Percentiles rank a stretch among this genome's conserved stretches.
Conservation (phyloP, 92 coral and sea anemone genomes). For the Pocillopora meandrina region DNA sequence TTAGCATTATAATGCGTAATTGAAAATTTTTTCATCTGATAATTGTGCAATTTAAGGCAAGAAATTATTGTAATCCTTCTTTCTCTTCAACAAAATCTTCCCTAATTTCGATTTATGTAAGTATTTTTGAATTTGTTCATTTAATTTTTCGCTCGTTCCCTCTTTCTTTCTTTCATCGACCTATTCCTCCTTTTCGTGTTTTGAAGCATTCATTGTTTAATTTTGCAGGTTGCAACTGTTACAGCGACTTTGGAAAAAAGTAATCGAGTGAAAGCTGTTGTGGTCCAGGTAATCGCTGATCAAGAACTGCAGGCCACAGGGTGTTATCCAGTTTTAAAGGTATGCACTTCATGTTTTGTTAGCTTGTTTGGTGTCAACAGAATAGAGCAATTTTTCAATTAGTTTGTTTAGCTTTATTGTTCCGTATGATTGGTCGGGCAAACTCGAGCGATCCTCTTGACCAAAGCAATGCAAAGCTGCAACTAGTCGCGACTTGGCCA, state of each 20-base stretch:
- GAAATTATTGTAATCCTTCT: too few species aligned
- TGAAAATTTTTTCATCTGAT: too few species aligned
- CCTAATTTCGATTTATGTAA: neutral
- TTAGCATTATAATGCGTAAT: too few species aligned
- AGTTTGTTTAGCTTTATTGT: neutral
- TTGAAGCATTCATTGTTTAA: neutral
- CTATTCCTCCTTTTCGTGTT: too few species aligned
- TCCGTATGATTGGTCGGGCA: neutral
- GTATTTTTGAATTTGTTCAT: neutral
- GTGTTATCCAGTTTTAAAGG: slow-evolving; percentile 61
- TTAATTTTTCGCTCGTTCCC: neutral
- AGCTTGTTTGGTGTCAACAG: too few species aligned
- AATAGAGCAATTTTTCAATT: too few species aligned
- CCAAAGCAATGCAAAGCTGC: too few species aligned
- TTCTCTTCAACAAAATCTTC: too few species aligned
- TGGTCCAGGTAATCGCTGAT: slow-evolving; percentile 33
- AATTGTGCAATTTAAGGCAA: too few species aligned
- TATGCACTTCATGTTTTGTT: neutral
- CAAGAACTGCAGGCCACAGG: slow-evolving; percentile 37
- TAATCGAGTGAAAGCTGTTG: slow-evolving; percentile 72
- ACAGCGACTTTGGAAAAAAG: slow-evolving; percentile 68
- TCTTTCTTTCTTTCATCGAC: too few species aligned
- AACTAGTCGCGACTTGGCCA: too few species aligned
- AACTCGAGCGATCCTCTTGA: neutral
- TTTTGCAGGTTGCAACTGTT: slow-evolving; percentile 65